These are phyloP conservation scores for Caenorhabditis remanei DNA, from an alignment of 1,140 invertebrate species.

Conservation along the genomic window DNA sequence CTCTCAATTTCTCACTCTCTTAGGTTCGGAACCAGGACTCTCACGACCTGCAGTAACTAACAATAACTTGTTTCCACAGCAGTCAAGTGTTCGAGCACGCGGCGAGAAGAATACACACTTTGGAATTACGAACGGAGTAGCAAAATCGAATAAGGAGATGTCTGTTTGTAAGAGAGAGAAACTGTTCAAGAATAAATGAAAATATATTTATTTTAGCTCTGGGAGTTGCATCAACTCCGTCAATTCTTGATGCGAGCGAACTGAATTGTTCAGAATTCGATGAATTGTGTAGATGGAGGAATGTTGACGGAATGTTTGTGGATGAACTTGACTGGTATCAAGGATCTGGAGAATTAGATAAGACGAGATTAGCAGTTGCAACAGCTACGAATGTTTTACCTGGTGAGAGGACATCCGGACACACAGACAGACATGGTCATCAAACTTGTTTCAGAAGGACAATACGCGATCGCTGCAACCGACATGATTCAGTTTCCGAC, in stretches of 20 bases:
- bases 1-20: background rate
- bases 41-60: slow-evolving; percentile 47
- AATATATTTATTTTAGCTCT: slow-evolving; percentile 33
- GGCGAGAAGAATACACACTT: slow-evolving; percentile 53
- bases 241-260: slow-evolving; percentile 62
- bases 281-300: slow-evolving; percentile 75
- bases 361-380: slow-evolving; percentile 64
- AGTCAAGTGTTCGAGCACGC: slow-evolving; percentile 52
- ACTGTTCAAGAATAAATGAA: background rate
- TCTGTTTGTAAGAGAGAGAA: slow-evolving; percentile 19
- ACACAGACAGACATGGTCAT: background rate
- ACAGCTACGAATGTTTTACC: slow-evolving; percentile 74
- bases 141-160: slow-evolving; percentile 26
- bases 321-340: slow-evolving; percentile 78
- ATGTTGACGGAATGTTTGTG: slow-evolving; percentile 75
- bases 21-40: slow-evolving; percentile 34
- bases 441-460: slow-evolving; percentile 69
- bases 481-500: slow-evolving; percentile 71
- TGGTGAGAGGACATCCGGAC: slow-evolving; percentile 60
- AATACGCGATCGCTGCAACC: slow-evolving; percentile 74
- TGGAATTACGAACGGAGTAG: slow-evolving; percentile 18
- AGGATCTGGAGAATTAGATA: slow-evolving; percentile 70
- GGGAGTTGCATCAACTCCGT: slow-evolving; percentile 39
- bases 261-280: slow-evolving; percentile 74
- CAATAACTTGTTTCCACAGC: slow-evolving; percentile 23